Evolutionary conservation across 1,140 invertebrate species (phyloP), one percentile per base, ranked within the genome.

Genomic region (Temnothorax nylanderi): DNA sequence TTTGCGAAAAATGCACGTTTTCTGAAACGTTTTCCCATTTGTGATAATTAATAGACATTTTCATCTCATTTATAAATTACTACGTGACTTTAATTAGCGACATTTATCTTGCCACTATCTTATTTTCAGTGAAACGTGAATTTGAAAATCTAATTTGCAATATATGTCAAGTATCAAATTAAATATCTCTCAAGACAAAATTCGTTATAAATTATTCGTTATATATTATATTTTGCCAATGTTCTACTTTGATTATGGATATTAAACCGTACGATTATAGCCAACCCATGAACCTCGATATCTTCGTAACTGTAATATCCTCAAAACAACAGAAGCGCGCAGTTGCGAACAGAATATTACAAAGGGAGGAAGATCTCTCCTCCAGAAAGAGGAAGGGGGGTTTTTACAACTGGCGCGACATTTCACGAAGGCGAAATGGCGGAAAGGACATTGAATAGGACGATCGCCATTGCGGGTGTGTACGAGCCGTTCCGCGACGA

Each of bases 361-460:
- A 56, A 80, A 34, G 44, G 58, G 10, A 62, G 32, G 11, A 32
- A 10, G 21, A 13, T 37, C 41, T 82, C 4, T 26, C 26, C 26
- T 72, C 18, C 21, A 18, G 54, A 74, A 60, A 21, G 64, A 10
- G 11, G 8, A 7, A 18, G 2, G n/a, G 32, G 60, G 26, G 18
- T 62, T 54, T 88, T 76, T 56, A 87, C 51, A 65, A 60, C 60
- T 44, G 11, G 69, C 69, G 54, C 69, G 54, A 16, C 69, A 47
- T 87, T 69, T 87, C 37, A 58, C 32, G 21, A 26, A 64, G 16
- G 67, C 80, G 51, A 81, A 88, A 87, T 80, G 62, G 49, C 34
- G 51, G 67, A n/a, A 60, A 71, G 76, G 69, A 76, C 58, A 82
- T 82, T 81, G 69, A 87, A 88, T 74, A 54, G 60, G 60, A 81